Evolutionary conservation across 2,797 vertebrate species (phyloP).

Genomic region (Chelon labrosus): DNA sequence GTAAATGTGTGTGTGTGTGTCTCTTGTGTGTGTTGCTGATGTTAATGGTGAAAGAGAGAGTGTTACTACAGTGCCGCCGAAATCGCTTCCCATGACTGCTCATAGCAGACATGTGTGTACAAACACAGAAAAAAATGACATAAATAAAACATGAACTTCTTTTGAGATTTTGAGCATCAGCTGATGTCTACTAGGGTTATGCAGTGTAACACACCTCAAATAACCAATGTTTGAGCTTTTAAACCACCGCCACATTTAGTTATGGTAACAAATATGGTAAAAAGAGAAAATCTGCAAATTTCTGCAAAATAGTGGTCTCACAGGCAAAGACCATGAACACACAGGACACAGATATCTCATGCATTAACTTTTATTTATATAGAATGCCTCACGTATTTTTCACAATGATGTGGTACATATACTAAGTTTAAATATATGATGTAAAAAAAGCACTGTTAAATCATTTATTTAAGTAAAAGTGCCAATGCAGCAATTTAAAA

Average conservation of each 20-base stretch:
- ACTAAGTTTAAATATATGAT: not conserved
- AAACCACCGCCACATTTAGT: not conserved
- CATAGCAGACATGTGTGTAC: constrained; percentile 15
- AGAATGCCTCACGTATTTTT: not conserved
- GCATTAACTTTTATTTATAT: not conserved
- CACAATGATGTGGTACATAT: too few relatives aligned
- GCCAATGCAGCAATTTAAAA: too few relatives aligned
- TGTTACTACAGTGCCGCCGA: constrained; percentile 42
- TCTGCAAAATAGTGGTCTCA: not conserved
- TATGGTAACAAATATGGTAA: not conserved
- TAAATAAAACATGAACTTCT: not conserved
- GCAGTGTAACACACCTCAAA: not conserved
- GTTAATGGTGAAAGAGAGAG: constrained; percentile 65
- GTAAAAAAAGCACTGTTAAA: not conserved
- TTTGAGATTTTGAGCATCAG: not conserved
- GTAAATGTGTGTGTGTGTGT: constrained; percentile 35
- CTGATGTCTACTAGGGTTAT: not conserved
- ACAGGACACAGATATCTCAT: too few relatives aligned
- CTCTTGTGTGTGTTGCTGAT: constrained; percentile 45
- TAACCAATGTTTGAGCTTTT: not conserved
- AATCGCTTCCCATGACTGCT: constrained; percentile 42
- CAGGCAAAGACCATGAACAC: not conserved
- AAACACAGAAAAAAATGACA: not conserved
- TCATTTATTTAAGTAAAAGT: too few relatives aligned
- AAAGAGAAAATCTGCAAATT: not conserved